phyloP scores from a whole-genome alignment of 1,140 invertebrate species.

The Ridgeia piscesae region DNA sequence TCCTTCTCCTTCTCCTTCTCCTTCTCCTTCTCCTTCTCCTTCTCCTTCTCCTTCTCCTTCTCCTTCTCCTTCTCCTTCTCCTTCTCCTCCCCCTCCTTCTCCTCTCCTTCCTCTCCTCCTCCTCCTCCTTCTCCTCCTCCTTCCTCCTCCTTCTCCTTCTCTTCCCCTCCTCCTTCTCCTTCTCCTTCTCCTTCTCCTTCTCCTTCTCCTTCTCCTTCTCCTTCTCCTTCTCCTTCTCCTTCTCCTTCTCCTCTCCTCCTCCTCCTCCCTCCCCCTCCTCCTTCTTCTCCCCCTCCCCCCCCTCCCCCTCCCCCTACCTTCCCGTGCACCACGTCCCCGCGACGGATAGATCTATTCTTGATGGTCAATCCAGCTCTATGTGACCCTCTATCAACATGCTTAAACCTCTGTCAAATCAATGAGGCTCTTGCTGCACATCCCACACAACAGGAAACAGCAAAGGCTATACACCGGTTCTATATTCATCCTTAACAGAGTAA shows the following conservation, averaged over 20 bases:
- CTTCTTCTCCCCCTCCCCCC: constrained; percentile 8
- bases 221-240: no score
- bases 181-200: constrained; percentile 3
- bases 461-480: background rate
- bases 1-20: constrained; percentile 15
- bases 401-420: no score
- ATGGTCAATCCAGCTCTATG: no score
- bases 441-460: no score
- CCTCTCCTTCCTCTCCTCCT: constrained; percentile 12
- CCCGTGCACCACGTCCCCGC: no score
- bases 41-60: constrained; percentile 13
- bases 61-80: constrained; percentile 12
- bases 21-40: constrained; percentile 12
- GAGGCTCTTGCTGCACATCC: background rate
- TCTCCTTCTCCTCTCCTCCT: no score
- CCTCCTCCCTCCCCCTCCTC: no score
- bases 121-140: constrained; percentile 17
- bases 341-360: no score
- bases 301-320: no score
- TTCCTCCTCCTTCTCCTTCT: constrained; percentile 15
- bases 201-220: background rate
- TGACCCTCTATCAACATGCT: no score
- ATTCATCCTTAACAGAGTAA: no score
- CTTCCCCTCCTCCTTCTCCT: background rate
- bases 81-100: background rate